These are phyloP conservation scores for Eristalis arbustorum DNA, from an alignment of 2,888 invertebrate genomes.

Conservation along the genomic window DNA sequence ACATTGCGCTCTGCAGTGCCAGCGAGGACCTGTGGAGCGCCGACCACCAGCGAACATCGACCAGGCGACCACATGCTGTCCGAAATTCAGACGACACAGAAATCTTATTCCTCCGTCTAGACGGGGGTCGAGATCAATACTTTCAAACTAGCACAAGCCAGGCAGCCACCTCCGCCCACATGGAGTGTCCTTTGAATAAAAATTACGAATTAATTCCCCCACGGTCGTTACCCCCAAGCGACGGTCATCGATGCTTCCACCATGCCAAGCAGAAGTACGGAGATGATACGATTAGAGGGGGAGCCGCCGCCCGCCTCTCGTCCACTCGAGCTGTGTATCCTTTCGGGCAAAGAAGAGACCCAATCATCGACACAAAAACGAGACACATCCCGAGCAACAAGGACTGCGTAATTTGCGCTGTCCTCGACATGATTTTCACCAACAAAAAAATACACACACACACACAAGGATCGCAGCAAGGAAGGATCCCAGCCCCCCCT, in stretches of 20 bases:
- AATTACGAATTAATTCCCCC: constrained; percentile 36
- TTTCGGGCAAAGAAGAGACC: constrained; percentile 10
- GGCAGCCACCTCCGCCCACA: neutral
- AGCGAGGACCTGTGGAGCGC: constrained; percentile 14
- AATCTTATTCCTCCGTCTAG: constrained; percentile 23
- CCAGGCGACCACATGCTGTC: neutral
- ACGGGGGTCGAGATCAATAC: neutral
- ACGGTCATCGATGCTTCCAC: neutral
- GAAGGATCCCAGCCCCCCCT: no score
- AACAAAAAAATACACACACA: neutral
- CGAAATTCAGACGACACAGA: constrained; percentile 12
- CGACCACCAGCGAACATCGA: neutral
- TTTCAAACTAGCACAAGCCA: constrained; percentile 10
- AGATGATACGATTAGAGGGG: constrained; percentile 26
- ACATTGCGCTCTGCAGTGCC: neutral
- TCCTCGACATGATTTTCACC: constrained; percentile 21
- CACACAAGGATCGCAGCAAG: neutral
- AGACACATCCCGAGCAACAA: constrained; percentile 19
- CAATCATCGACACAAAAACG: constrained; percentile 24
- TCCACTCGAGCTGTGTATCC: neutral
- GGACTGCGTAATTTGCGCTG: constrained; percentile 40
- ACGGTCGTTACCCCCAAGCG: neutral
- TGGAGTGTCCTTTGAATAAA: constrained; percentile 27
- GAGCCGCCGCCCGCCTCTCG: neutral
- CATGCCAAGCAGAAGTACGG: neutral